phyloP scores from a whole-genome alignment of 2,113 vertebrate genomes.

The Trematomus loennbergii region DNA sequence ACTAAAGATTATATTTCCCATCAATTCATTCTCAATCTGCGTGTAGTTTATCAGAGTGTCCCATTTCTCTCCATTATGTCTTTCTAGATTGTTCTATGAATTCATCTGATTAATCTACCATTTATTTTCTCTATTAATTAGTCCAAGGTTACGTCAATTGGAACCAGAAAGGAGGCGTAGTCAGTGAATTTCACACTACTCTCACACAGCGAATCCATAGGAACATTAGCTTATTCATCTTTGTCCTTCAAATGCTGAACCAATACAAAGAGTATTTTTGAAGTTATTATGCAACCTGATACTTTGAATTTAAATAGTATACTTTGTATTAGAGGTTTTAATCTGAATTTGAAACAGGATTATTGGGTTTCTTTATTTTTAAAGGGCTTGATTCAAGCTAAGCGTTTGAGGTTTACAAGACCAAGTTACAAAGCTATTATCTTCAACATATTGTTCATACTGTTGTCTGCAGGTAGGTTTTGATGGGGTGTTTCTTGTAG shows the following conservation, averaged over 20 bases:
- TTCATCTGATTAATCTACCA: background rate
- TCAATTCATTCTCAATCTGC: too few relatives aligned
- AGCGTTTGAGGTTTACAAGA: background rate
- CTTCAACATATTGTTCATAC: background rate
- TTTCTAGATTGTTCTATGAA: too few relatives aligned
- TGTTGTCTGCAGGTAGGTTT: background rate
- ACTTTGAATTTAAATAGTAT: conserved; percentile 10
- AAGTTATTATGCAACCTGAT: background rate
- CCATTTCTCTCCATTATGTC: too few relatives aligned
- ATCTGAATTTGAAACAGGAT: too few relatives aligned
- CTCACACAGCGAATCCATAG: background rate
- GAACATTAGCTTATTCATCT: conserved; percentile 1
- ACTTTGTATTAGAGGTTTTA: conserved; percentile 8
- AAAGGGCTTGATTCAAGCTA: background rate
- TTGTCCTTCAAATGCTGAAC: too few relatives aligned
- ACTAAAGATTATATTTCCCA: background rate
- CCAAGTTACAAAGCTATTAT: background rate
- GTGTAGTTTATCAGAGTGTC: too few relatives aligned
- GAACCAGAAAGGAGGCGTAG: background rate
- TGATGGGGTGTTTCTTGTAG: conserved; percentile 1
- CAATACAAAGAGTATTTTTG: background rate
- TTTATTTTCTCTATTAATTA: background rate
- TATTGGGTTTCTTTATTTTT: too few relatives aligned
- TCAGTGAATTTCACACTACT: background rate
- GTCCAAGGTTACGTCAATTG: background rate